These are phyloP conservation scores for Meloidogyne floridensis DNA, from an alignment of 1,140 invertebrate species.

Conservation along the genomic window DNA sequence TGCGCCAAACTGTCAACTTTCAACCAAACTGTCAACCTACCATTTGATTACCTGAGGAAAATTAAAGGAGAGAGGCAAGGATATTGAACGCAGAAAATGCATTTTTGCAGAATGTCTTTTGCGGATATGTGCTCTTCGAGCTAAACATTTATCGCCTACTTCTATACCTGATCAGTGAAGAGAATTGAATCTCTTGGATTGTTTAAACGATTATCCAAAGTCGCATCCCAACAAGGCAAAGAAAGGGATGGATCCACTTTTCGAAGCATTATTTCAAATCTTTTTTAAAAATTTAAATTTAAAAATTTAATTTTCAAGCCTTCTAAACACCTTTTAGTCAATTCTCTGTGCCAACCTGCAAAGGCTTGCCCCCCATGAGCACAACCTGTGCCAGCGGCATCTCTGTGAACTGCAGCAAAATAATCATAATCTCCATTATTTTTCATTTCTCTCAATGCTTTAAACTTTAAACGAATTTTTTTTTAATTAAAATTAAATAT, in stretches of 20 bases:
- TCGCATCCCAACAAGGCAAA: conserved; percentile 67
- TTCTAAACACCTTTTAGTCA: conserved; percentile 16
- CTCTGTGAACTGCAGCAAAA: conserved; percentile 47
- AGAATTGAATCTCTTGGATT: conserved; percentile 42
- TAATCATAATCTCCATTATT: conserved; percentile 62
- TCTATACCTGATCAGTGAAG: background rate
- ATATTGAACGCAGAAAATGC: background rate
- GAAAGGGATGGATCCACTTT: conserved; percentile 56
- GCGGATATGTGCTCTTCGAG: no score
- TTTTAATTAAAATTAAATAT: background rate
- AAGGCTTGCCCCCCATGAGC: conserved; percentile 60
- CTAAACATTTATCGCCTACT: conserved; percentile 12
- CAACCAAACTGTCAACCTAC: no score
- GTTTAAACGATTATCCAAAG: conserved; percentile 62
- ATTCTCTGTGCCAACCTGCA: conserved; percentile 56
- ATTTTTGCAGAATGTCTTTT: no score
- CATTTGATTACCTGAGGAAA: no score
- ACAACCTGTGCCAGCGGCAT: background rate
- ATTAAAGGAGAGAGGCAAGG: no score
- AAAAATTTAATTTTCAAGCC: background rate
- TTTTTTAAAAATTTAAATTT: background rate
- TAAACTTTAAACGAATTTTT: conserved; percentile 47
- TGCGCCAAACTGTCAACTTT: no score
- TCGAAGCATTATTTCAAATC: conserved; percentile 15
- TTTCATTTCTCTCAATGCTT: conserved; percentile 66